A percentile compares a stretch with the other conserved stretches of the same genome.
Conservation (phyloP, 2,797 vertebrate genomes). For the Hozukius guyotensis region DNA sequence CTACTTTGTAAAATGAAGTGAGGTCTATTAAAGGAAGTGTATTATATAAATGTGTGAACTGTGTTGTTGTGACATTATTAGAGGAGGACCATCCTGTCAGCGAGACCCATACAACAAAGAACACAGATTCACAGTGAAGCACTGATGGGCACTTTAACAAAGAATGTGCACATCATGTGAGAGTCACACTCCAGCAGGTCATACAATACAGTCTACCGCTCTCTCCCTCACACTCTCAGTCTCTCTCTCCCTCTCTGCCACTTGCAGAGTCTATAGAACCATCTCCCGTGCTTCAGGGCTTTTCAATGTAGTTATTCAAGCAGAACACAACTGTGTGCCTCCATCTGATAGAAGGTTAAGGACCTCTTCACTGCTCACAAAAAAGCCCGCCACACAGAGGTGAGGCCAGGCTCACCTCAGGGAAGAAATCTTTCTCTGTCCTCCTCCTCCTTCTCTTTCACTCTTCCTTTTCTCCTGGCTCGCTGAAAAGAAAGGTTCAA, state of each 20-base stretch:
- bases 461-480: constrained; percentile 79
- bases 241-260: constrained; percentile 61
- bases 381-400: constrained; percentile 80
- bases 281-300: constrained; percentile 81
- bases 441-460: constrained; percentile 78
- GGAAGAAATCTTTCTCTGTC: constrained; percentile 83
- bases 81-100: constrained; percentile 69
- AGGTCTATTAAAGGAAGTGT: constrained; percentile 67
- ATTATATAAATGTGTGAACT: constrained; percentile 70
- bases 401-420: constrained; percentile 81
- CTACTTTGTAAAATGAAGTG: constrained; percentile 68
- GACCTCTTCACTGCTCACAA: constrained; percentile 85
- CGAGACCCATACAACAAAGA: constrained; percentile 69
- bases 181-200: constrained; percentile 80
- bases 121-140: constrained; percentile 72
- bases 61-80: constrained; percentile 74
- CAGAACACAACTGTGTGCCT: constrained; percentile 83
- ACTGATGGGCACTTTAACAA: constrained; percentile 78
- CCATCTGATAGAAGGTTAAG: constrained; percentile 88
- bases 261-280: constrained; percentile 81
- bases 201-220: constrained; percentile 59
- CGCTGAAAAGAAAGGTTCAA: constrained; percentile 82
- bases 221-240: constrained; percentile 12
- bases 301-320: constrained; percentile 86
- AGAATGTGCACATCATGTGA: constrained; percentile 79